Evolutionary conservation across 2,113 vertebrate species (phyloP).

Genomic region (Syngnathus floridae): DNA sequence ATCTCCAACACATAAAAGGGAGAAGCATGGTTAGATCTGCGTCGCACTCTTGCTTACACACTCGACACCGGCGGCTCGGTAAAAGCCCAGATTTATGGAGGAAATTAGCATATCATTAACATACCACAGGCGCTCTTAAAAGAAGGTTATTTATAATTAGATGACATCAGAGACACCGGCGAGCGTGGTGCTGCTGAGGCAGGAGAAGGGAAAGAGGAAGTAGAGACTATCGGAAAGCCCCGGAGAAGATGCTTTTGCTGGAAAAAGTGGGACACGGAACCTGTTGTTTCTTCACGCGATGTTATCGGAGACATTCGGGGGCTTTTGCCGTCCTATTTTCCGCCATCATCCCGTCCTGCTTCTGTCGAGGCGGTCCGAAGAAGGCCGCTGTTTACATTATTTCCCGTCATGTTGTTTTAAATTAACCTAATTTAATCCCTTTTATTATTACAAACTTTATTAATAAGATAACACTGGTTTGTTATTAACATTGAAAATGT

Average conservation of each 20-base stretch:
- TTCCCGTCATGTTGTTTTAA: conserved; percentile 3
- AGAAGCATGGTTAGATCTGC: conserved; percentile 22
- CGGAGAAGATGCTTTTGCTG: conserved; percentile 26
- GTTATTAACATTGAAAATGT: not conserved
- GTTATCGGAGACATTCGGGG: conserved; percentile 39
- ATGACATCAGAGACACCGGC: conserved; percentile 62
- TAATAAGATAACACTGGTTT: too few relatives aligned
- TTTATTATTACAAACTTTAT: too few relatives aligned
- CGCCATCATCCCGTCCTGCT: conserved; percentile 48
- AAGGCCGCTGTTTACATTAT: conserved; percentile 27
- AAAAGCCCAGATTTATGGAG: conserved; percentile 64
- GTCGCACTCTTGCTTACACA: conserved; percentile 15
- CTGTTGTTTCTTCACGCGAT: conserved; percentile 51
- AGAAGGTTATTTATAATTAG: conserved; percentile 71
- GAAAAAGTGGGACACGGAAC: conserved; percentile 56
- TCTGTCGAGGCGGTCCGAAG: conserved; percentile 39
- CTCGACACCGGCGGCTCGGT: conserved; percentile 39
- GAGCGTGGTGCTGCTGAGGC: conserved; percentile 17
- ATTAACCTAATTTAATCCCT: conserved; percentile 3
- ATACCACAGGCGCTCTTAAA: conserved; percentile 63
- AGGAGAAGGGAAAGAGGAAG: conserved; percentile 30
- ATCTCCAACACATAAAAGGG: conserved; percentile 31
- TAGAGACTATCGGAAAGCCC: conserved; percentile 38
- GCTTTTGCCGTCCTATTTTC: conserved; percentile 50
- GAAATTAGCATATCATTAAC: conserved; percentile 70